Evolutionary conservation across 2,888 invertebrate species (phyloP).

Genomic region (Atrina japonica): DNA sequence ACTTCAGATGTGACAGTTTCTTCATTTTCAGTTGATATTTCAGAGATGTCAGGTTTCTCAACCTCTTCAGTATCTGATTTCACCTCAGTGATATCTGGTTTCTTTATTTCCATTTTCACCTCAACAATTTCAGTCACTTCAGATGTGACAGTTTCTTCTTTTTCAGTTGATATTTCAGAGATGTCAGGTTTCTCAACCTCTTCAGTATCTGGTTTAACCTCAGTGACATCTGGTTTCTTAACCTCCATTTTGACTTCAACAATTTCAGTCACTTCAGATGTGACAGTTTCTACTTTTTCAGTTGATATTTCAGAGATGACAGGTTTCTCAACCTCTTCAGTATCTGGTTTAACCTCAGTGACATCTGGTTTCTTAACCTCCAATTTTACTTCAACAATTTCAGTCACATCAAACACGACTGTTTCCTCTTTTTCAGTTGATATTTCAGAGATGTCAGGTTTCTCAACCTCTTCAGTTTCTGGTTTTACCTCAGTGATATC

Average conservation of each 20-base stretch:
- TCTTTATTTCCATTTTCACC: constrained; percentile 1
- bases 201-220: constrained; percentile 22
- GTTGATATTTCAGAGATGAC: constrained; percentile 24
- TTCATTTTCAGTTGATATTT: neutral
- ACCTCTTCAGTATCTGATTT: neutral
- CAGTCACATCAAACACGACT: constrained; percentile 23
- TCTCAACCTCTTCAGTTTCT: constrained; percentile 26
- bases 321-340: constrained; percentile 1
- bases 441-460: neutral
- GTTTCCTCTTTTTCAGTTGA: constrained; percentile 6
- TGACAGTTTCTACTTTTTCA: constrained; percentile 34
- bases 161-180: too few relatives aligned
- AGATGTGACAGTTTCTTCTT: neutral
- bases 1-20: neutral
- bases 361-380: constrained; percentile 20
- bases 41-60: neutral
- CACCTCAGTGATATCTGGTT: constrained; percentile 18
- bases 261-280: neutral
- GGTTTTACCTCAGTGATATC: neutral
- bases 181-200: neutral
- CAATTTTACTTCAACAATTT: constrained; percentile 20
- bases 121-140: constrained; percentile 1
- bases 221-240: neutral
- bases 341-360: constrained; percentile 10
- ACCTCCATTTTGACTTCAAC: neutral